These are phyloP conservation scores for Orius insidiosus DNA, from an alignment of 1,140 invertebrate species.

Conservation along the genomic window DNA sequence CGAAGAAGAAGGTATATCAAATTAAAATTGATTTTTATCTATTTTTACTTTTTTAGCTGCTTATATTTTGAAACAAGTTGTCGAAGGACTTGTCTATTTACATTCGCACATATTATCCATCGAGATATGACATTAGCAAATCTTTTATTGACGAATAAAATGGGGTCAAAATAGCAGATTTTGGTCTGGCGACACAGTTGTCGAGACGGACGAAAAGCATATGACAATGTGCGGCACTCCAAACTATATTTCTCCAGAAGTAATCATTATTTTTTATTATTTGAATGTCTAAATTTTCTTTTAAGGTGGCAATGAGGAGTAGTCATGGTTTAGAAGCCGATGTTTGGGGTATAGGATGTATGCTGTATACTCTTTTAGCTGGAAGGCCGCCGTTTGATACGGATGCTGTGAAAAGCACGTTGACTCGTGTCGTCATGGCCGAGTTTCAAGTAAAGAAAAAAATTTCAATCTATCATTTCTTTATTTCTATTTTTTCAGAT, in stretches of 20 bases:
- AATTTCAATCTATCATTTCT: slow-evolving; percentile 1
- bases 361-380: slow-evolving; percentile 87
- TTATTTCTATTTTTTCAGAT: slow-evolving; percentile 29
- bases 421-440: slow-evolving; percentile 71
- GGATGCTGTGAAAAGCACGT: slow-evolving; percentile 67
- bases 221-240: slow-evolving; percentile 96
- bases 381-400: slow-evolving; percentile 87
- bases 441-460: slow-evolving; percentile 35
- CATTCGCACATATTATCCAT: slow-evolving; percentile 83
- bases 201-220: slow-evolving; percentile 77
- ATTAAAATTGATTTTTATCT: background rate
- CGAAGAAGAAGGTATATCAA: slow-evolving; percentile 45
- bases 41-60: slow-evolving; percentile 33
- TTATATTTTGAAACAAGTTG: slow-evolving; percentile 69
- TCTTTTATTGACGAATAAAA: slow-evolving; percentile 67
- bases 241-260: slow-evolving; percentile 94
- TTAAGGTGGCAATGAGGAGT: slow-evolving; percentile 63
- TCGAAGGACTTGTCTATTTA: slow-evolving; percentile 76
- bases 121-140: slow-evolving; percentile 88
- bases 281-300: too few species aligned
- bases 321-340: slow-evolving; percentile 86
- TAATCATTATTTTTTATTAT: slow-evolving; percentile 21
- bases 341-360: slow-evolving; percentile 91
- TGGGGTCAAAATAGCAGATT: slow-evolving; percentile 92
- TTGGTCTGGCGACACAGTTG: slow-evolving; percentile 87